Evolutionary conservation across 2,113 vertebrate genomes (phyloP).

Genomic region (Actenoides hombroni): DNA sequence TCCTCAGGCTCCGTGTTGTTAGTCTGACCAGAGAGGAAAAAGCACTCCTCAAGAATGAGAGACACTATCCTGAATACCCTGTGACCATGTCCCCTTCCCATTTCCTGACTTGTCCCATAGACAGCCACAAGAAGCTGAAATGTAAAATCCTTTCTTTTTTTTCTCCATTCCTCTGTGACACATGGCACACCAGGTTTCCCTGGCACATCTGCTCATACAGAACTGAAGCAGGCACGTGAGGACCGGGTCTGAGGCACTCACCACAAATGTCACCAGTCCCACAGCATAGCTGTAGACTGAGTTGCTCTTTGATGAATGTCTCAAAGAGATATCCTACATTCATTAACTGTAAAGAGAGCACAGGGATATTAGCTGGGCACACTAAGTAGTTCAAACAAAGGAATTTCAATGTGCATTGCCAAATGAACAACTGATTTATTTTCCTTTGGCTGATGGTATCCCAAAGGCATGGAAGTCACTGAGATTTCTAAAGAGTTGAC

Average conservation of each 20-base stretch:
- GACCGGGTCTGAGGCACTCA: background rate
- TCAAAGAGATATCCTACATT: background rate
- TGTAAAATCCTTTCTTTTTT: background rate
- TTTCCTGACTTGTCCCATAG: background rate
- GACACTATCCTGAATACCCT: background rate
- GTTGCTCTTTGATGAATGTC: background rate
- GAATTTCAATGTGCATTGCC: background rate
- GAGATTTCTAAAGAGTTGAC: background rate
- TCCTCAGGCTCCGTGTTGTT: background rate
- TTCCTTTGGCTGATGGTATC: background rate
- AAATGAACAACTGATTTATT: background rate
- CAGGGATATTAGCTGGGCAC: background rate
- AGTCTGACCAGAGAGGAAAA: background rate
- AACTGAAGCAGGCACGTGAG: background rate
- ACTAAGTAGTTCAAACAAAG: background rate
- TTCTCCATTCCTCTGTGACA: background rate
- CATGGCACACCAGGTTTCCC: background rate
- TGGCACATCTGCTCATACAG: background rate
- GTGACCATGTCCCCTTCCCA: background rate
- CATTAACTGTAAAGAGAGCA: background rate
- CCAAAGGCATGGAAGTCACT: background rate
- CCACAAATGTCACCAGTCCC: background rate
- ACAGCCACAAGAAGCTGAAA: background rate
- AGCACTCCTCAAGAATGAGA: background rate
- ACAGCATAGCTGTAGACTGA: fast-evolving